Percentiles rank a stretch among this genome's conserved stretches.
Conservation (phyloP, 2,797 vertebrate genomes). For the Oryzias dopingdopingensis region DNA sequence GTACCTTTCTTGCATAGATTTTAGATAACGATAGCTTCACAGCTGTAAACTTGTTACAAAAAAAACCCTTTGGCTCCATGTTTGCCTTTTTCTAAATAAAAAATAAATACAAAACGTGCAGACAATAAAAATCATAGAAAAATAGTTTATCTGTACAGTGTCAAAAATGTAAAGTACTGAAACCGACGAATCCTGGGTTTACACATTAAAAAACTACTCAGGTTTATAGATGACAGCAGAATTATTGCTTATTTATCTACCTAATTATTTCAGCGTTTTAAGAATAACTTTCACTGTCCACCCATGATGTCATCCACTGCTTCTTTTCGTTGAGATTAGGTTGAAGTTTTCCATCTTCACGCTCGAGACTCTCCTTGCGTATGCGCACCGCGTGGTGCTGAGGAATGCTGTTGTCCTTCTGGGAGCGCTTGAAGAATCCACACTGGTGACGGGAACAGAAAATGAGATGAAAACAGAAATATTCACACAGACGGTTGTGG, state of each 20-base stretch:
- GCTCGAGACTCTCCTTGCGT: constrained; percentile 84
- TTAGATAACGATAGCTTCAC: constrained; percentile 14
- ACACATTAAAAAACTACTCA: constrained; percentile 12
- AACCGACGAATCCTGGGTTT: background rate
- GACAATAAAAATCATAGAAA: constrained; percentile 77
- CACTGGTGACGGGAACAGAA: constrained; percentile 75
- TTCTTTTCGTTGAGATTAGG: constrained; percentile 83
- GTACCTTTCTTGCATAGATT: constrained; percentile 45
- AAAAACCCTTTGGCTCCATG: constrained; percentile 57
- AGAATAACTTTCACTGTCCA: constrained; percentile 89
- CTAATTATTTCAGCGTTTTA: constrained; percentile 49
- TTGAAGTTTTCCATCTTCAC: constrained; percentile 77
- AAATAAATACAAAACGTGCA: constrained; percentile 76
- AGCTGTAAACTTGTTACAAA: constrained; percentile 24
- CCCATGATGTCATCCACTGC: constrained; percentile 93
- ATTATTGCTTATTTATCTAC: background rate
- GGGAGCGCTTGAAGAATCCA: constrained; percentile 94
- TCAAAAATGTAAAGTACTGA: constrained; percentile 29
- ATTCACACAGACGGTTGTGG: background rate
- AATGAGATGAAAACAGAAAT: background rate
- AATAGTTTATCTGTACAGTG: constrained; percentile 68
- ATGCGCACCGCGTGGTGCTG: constrained; percentile 94
- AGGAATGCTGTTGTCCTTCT: constrained; percentile 89
- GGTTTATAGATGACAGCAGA: constrained; percentile 10
- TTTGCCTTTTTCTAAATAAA: constrained; percentile 45